Conservation (phyloP, 2,113 vertebrate genomes). For the Grantiella picta region DNA sequence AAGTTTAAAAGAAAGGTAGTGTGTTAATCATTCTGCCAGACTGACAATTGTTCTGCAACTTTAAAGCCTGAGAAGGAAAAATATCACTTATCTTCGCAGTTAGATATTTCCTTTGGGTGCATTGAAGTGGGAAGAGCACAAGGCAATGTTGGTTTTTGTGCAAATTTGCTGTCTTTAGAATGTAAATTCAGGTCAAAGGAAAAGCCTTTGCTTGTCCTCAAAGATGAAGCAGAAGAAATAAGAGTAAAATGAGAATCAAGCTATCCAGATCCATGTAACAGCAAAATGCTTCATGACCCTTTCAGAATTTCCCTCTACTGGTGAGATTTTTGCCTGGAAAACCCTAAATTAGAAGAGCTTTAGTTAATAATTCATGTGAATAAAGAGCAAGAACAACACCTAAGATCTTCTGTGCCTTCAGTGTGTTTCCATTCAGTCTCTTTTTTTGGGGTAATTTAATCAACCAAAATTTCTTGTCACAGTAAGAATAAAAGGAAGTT, state of each 20-base stretch:
- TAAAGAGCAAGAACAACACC: not conserved
- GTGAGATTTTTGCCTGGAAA: not conserved
- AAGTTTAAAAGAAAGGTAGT: not conserved
- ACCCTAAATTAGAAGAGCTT: not conserved
- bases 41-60: not conserved
- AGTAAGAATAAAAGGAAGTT: not conserved
- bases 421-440: not conserved
- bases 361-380: not conserved
- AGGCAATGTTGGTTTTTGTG: not conserved
- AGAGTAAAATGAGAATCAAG: not conserved
- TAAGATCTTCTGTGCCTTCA: not conserved
- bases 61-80: not conserved
- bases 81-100: not conserved
- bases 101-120: not conserved
- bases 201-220: not conserved
- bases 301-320: not conserved
- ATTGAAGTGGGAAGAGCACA: not conserved
- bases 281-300: not conserved
- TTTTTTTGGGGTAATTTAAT: not conserved
- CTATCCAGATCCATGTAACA: fast-evolving
- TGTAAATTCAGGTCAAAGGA: too few relatives aligned
- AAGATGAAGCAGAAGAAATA: not conserved
- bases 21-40: not conserved
- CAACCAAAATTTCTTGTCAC: not conserved
- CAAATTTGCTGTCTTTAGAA: not conserved